Percentiles rank a stretch among this genome's conserved stretches.
phyloP scores from a whole-genome alignment of 1,140 invertebrate genomes.

The Scaptomyza pallida region DNA sequence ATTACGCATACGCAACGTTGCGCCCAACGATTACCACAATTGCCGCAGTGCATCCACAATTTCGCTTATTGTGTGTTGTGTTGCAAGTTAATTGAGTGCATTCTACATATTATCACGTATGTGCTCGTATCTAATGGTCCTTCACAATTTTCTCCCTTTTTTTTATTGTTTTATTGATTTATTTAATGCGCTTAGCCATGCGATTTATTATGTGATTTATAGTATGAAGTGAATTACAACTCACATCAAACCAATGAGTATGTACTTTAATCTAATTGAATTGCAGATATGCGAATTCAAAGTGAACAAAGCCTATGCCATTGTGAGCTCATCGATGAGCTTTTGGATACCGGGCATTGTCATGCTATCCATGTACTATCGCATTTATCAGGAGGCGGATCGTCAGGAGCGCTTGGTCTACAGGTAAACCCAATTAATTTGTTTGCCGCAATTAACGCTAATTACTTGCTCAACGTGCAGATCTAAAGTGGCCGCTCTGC shows the following conservation, averaged over 20 bases:
- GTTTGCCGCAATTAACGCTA: constrained; percentile 54
- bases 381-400: constrained; percentile 96
- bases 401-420: constrained; percentile 96
- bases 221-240: not conserved
- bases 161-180: not conserved
- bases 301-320: constrained; percentile 95
- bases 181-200: constrained; percentile 7
- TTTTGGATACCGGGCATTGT: constrained; percentile 85
- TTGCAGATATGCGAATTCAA: constrained; percentile 90
- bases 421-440: constrained; percentile 85
- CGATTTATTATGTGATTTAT: constrained; percentile 38
- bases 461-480: constrained; percentile 84
- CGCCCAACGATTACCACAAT: constrained; percentile 19
- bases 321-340: constrained; percentile 95
- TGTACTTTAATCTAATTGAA: constrained; percentile 23
- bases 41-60: constrained; percentile 23
- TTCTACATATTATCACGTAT: constrained; percentile 25
- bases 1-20: constrained; percentile 68
- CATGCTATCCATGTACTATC: constrained; percentile 90
- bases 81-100: constrained; percentile 34
- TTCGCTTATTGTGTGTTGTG: constrained; percentile 15
- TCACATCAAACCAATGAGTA: not conserved
- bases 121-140: not conserved
- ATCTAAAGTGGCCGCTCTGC: constrained; percentile 92
- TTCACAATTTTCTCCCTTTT: no score